These are phyloP conservation scores for Tholera decimalis DNA, from an alignment of 2,888 invertebrate species.

Conservation along the genomic window DNA sequence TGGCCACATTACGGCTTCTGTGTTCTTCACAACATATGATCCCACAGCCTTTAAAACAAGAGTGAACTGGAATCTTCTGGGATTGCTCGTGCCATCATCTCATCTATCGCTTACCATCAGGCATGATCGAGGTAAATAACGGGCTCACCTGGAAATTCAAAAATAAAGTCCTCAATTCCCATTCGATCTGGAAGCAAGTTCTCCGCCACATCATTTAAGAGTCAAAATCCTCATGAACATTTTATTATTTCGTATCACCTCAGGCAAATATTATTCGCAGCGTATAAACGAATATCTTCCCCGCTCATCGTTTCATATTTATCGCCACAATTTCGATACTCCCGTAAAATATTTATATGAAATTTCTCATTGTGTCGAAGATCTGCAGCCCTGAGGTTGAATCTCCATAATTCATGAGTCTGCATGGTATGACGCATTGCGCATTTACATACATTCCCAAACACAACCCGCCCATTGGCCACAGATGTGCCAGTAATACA, in stretches of 20 bases:
- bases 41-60: no score
- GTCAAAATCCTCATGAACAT: slow-evolving; percentile 2
- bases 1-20: no score
- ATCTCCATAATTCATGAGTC: slow-evolving; percentile 84
- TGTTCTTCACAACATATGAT: no score
- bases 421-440: slow-evolving; percentile 82
- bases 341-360: slow-evolving; percentile 56
- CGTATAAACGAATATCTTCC: slow-evolving; percentile 34
- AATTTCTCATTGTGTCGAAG: slow-evolving; percentile 50
- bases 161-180: neutral
- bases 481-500: slow-evolving; percentile 82
- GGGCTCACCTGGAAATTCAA: no score
- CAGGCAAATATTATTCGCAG: slow-evolving; percentile 35
- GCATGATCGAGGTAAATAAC: no score
- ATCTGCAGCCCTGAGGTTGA: slow-evolving; percentile 57
- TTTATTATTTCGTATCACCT: slow-evolving; percentile 5
- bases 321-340: slow-evolving; percentile 46
- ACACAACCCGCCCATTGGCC: slow-evolving; percentile 72
- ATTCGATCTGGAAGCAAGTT: neutral
- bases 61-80: no score
- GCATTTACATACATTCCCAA: slow-evolving; percentile 85
- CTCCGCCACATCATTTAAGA: neutral
- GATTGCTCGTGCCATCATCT: no score
- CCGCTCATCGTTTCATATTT: slow-evolving; percentile 40
- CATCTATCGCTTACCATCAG: no score